These are phyloP conservation scores for Sinopyrophorus schimmeli DNA, from an alignment of 2,888 invertebrate species.

Conservation along the genomic window DNA sequence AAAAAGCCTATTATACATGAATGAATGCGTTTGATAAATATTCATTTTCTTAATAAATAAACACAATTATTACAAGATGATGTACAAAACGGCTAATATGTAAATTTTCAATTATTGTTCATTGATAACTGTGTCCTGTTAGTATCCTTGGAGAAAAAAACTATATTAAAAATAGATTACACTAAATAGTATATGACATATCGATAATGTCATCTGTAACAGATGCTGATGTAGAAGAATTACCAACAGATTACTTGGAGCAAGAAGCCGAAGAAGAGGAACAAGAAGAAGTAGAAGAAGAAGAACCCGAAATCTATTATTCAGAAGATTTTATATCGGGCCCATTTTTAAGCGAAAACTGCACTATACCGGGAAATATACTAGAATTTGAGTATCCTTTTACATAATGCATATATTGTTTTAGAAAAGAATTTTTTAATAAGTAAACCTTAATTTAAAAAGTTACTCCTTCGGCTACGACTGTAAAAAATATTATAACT, in stretches of 20 bases:
- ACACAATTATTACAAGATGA: too few relatives aligned
- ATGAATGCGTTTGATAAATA: too few relatives aligned
- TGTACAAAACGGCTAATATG: too few relatives aligned
- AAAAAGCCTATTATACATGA: too few relatives aligned
- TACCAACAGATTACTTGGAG: constrained; percentile 21
- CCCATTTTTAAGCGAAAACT: constrained; percentile 58
- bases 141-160: too few relatives aligned
- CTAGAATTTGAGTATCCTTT: constrained; percentile 73
- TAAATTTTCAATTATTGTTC: too few relatives aligned
- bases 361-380: constrained; percentile 62
- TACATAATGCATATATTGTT: constrained; percentile 7
- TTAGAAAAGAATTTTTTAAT: too few relatives aligned
- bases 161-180: too few relatives aligned
- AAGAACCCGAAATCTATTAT: constrained; percentile 43
- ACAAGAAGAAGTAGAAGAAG: constrained; percentile 26
- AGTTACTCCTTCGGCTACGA: constrained; percentile 89
- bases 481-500: constrained; percentile 77
- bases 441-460: constrained; percentile 3
- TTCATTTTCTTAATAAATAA: too few relatives aligned
- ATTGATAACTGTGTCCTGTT: too few relatives aligned
- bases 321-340: constrained; percentile 62
- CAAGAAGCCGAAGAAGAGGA: constrained; percentile 31
- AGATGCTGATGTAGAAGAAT: constrained; percentile 17
- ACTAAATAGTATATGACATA: too few relatives aligned
- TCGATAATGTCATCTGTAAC: too few relatives aligned